Evolutionary conservation across 2,797 vertebrate species (phyloP), one percentile per base, ranked within the genome.

Genomic region (Bradypodion ventrale): DNA sequence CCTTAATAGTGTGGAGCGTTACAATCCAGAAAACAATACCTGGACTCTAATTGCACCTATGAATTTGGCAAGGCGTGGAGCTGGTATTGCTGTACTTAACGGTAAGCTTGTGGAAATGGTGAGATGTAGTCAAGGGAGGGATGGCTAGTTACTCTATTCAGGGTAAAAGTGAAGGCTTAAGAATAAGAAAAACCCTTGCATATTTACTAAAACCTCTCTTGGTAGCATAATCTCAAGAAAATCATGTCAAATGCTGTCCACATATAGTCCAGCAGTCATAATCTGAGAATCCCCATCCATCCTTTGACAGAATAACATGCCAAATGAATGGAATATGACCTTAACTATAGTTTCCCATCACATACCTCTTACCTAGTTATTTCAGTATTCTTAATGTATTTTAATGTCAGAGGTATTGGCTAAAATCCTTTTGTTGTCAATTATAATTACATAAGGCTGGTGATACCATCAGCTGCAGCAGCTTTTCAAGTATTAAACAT

Each of bases 11-110:
- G 98, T 99, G 89, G 99, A 99, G 87, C 97, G 98, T 52, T 99
- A 98, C 93, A 98, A 98, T 92, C 97, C 98, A 0, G 97, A 98
- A 87, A 99, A 98, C 93, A 98, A 99, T 95, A 99, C 98, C 52
- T 99, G 98, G 99, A 98, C 97, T 25, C 92, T 99, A 81, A 95
- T 99, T 0, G 97, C 98, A 0, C 95, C 98, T 85, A 99, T 99
- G 99, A 99, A 99, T 0, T 97, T 99, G 94, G 98, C 99, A 2
- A 97, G 99, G 32, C 96, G 99, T 46, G 99, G 98, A 1, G 98
- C 98, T 0, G 99, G 97, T 2, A 98, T 98, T 13, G 97, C 97
- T 5, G 97, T 98, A 82, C 95, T 94, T 15, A 96, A 97, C 4
- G 98, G 99, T 99, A 92, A 94, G 92, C 59, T 19, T 65, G 35